Percentiles rank a stretch among this genome's conserved stretches.
These are phyloP conservation scores for Buphagus erythrorhynchus DNA, from an alignment of 2,797 vertebrate species.

Conservation along the genomic window DNA sequence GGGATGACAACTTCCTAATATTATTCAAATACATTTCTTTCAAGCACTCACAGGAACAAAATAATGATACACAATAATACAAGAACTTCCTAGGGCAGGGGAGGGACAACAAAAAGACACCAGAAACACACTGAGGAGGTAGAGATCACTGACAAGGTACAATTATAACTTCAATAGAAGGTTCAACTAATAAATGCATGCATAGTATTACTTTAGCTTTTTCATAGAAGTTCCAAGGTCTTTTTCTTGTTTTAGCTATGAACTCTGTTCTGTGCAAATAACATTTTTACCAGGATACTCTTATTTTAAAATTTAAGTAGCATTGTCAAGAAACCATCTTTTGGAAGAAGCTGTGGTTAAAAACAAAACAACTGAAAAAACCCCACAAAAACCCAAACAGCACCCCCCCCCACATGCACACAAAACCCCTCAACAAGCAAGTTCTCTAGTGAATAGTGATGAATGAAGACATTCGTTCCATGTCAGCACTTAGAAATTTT, in stretches of 20 bases:
- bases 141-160: not conserved
- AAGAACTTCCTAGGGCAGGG: not conserved
- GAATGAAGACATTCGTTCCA: not conserved
- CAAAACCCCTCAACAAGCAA: not conserved
- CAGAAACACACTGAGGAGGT: not conserved
- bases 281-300: not conserved
- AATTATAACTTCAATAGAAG: slow-evolving; percentile 1
- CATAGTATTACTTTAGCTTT: not conserved
- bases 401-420: rapidly evolving
- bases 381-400: rapidly evolving
- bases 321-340: not conserved
- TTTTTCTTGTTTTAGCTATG: not conserved
- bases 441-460: not conserved
- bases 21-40: not conserved
- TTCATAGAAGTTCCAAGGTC: not conserved
- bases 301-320: not conserved
- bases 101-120: not conserved
- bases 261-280: not conserved
- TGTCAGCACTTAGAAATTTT: not conserved
- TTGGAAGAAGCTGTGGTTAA: not conserved
- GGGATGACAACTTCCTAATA: not conserved
- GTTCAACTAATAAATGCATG: not conserved
- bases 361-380: not conserved
- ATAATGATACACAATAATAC: not conserved
- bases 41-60: not conserved